Evolutionary conservation across 2,113 vertebrate species (phyloP).

Genomic region (Halcyon malimbica): DNA sequence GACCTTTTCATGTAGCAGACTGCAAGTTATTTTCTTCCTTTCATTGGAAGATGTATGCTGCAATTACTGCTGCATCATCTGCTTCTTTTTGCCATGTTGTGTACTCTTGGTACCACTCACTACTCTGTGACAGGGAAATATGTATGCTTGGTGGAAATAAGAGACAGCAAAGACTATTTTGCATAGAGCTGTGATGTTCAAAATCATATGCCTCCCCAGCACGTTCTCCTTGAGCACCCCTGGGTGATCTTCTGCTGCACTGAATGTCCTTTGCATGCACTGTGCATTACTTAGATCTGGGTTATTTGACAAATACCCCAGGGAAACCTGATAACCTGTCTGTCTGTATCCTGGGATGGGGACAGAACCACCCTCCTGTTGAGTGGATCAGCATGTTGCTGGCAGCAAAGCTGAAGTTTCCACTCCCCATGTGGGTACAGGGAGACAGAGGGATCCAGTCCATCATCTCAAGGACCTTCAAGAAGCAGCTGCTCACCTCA

Average conservation of each 20-base stretch:
- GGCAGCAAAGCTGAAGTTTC: background rate
- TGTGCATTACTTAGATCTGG: background rate
- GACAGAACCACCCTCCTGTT: background rate
- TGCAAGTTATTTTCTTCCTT: background rate
- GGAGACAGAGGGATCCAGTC: background rate
- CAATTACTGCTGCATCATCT: background rate
- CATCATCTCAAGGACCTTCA: background rate
- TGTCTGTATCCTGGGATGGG: fast-evolving
- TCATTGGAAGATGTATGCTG: background rate
- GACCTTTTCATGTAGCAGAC: background rate
- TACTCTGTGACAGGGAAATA: background rate
- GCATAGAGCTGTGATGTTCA: background rate
- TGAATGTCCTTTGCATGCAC: background rate
- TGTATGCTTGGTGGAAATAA: background rate
- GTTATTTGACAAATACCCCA: background rate
- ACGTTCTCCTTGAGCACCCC: fast-evolving
- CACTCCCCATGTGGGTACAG: fast-evolving
- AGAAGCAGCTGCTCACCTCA: background rate
- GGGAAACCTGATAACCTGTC: background rate
- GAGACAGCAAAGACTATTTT: background rate
- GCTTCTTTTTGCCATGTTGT: background rate
- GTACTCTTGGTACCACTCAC: fast-evolving
- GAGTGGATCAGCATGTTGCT: fast-evolving
- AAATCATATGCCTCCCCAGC: fast-evolving
- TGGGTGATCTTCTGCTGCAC: background rate